phyloP scores from a whole-genome alignment of 2,888 invertebrate species.

The Argyresthia goedartella region DNA sequence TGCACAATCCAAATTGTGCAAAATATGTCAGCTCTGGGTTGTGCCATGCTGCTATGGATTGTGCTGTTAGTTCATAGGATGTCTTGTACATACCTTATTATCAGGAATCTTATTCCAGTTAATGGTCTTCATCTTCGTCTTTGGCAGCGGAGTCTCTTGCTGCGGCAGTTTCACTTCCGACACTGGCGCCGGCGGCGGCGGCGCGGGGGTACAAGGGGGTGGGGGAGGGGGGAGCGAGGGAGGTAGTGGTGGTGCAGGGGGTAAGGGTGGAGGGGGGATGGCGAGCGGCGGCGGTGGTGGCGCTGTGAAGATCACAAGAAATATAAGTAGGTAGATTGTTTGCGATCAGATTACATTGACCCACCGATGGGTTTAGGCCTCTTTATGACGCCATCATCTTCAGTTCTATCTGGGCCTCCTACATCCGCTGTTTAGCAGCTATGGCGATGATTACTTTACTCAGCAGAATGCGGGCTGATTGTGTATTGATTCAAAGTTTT shows the following conservation, averaged over 20 bases:
- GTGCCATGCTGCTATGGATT: too few relatives aligned
- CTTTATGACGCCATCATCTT: too few relatives aligned
- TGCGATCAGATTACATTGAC: neutral
- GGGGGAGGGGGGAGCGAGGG: constrained; percentile 51
- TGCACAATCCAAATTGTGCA: too few relatives aligned
- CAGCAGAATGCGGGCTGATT: too few relatives aligned
- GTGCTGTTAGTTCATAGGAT: neutral
- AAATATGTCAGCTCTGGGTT: too few relatives aligned
- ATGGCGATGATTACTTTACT: too few relatives aligned
- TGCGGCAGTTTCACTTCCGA: constrained; percentile 79
- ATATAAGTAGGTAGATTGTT: neutral
- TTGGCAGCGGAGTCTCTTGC: constrained; percentile 93
- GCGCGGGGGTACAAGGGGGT: constrained; percentile 49
- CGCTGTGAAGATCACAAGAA: too few relatives aligned
- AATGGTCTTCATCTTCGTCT: constrained; percentile 96
- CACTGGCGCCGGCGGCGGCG: constrained; percentile 41
- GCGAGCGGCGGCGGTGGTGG: constrained; percentile 27
- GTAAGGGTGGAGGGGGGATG: constrained; percentile 19
- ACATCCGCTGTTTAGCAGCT: too few relatives aligned
- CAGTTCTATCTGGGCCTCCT: too few relatives aligned
- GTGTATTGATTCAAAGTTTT: too few relatives aligned
- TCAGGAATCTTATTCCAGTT: constrained; percentile 98
- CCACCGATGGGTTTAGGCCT: too few relatives aligned
- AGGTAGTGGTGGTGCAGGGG: constrained; percentile 38
- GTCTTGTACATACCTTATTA: constrained; percentile 77